Percentiles rank a stretch among this genome's conserved stretches.
Evolutionary conservation across 1,140 invertebrate species (phyloP).

Genomic region (silkworm (Bombyx mori)): DNA sequence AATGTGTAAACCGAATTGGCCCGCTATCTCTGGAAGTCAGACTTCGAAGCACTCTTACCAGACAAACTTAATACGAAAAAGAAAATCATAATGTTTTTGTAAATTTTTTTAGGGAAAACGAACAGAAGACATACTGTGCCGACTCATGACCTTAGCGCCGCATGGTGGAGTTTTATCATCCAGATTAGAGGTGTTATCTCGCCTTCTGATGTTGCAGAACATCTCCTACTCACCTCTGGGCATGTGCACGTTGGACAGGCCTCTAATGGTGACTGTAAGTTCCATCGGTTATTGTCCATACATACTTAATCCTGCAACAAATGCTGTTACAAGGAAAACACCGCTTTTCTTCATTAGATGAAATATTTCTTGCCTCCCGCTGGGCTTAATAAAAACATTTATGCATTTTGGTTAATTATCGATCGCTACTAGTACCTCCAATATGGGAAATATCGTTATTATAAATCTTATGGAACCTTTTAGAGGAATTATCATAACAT

Average conservation of each 20-base stretch:
- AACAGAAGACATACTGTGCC: constrained; percentile 55
- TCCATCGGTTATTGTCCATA: background rate
- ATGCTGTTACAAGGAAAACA: background rate
- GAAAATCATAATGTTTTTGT: too few species aligned
- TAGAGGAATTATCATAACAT: too few species aligned
- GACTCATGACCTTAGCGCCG: constrained; percentile 49
- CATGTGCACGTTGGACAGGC: constrained; percentile 75
- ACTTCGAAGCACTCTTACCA: too few species aligned
- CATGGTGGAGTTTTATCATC: constrained; percentile 41
- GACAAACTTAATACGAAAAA: too few species aligned
- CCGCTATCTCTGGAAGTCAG: too few species aligned
- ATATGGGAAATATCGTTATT: too few species aligned
- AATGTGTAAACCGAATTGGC: too few species aligned
- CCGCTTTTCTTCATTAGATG: too few species aligned
- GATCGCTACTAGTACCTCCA: too few species aligned
- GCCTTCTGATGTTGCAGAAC: constrained; percentile 75
- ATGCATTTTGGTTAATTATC: background rate
- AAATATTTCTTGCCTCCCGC: too few species aligned
- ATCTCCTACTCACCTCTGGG: constrained; percentile 77
- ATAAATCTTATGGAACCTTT: too few species aligned
- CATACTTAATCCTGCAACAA: background rate
- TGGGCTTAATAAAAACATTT: too few species aligned
- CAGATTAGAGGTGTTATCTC: constrained; percentile 76
- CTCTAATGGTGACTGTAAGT: constrained; percentile 77
- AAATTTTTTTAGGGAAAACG: constrained; percentile 37